These are phyloP conservation scores for Euzophera pinguis DNA, from an alignment of 2,888 invertebrate genomes.

Conservation along the genomic window DNA sequence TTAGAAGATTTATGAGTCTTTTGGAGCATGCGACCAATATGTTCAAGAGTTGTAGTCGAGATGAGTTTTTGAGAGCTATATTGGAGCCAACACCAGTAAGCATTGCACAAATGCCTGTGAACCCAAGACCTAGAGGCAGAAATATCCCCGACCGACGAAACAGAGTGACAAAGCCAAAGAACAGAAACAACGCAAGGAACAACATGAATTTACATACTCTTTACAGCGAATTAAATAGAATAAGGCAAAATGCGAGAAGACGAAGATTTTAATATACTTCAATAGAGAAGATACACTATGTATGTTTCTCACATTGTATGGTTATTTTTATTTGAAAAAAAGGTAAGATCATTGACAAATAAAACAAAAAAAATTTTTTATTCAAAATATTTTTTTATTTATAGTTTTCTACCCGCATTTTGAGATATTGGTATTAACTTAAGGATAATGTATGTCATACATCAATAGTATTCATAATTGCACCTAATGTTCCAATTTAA, in stretches of 20 bases:
- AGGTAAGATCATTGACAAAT: too few species aligned
- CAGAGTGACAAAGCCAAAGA: neutral
- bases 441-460: too few species aligned
- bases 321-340: too few species aligned
- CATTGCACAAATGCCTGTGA: neutral
- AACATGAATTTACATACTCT: neutral
- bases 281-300: too few species aligned
- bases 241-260: neutral
- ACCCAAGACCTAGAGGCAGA: neutral
- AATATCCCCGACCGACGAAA: neutral
- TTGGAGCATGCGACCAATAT: slow-evolving; percentile 31
- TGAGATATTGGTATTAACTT: too few species aligned
- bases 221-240: neutral
- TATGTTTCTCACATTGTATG: too few species aligned
- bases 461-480: too few species aligned
- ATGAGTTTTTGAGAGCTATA: slow-evolving; percentile 30
- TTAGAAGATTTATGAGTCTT: slow-evolving; percentile 24
- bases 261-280: neutral
- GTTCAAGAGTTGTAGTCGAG: slow-evolving; percentile 26
- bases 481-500: too few species aligned
- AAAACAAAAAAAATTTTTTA: too few species aligned
- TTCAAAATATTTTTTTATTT: too few species aligned
- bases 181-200: neutral
- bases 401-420: too few species aligned
- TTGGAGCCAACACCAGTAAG: slow-evolving; percentile 13